Base-by-base conservation (phyloP, 2,797 vertebrate species). In the Discoglossus pictus region DNA sequence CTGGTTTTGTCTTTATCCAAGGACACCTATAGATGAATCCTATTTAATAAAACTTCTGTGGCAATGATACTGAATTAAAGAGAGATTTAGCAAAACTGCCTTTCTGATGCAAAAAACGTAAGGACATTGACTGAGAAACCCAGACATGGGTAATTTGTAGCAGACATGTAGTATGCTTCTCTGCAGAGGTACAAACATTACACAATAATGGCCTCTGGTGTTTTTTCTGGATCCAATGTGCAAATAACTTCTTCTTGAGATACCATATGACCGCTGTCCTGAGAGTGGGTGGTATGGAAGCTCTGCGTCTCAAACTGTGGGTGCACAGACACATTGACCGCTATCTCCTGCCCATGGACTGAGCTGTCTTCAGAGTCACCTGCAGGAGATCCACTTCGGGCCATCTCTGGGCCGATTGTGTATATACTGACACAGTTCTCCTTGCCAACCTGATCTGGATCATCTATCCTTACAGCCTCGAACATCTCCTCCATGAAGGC, bases 241-340 rank as follows among this genome's bases (percentile, higher is more conserved):
- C 82, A 52, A 20, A 42, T 0, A 7, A 53, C 63, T 0, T 89
- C 85, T 43, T 87, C 88, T 1, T 82, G 73, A 0, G 79, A 75
- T 1, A 16, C 74, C 1, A 83, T 82, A 52, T 83, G 84, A 73
- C 78, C 74, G 73, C 88, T 86, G 62, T 83, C 83, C 0, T 84
- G 87, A 13, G 90, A 91, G 51, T 84, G 76, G 10, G 84, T 84
- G 7, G 85, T 84, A 67, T 79, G 84, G 6, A 91, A 84, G 76
- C 82, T 79, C 58, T 84, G 88, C 4, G 74, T 87, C 27, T 86
- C 85, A 9, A 67, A 73, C 68, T 89, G 89, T 1, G 75, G 87
- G 73, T 91, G 90, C 3, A 92, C 75, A 39, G 89, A 90, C 50
- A 92, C 91, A 74, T 90, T 85, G 17, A 92, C 89, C 0, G 90